Base-by-base conservation (phyloP, 2,797 vertebrate genomes). In the Pipistrellus nathusii region DNA sequence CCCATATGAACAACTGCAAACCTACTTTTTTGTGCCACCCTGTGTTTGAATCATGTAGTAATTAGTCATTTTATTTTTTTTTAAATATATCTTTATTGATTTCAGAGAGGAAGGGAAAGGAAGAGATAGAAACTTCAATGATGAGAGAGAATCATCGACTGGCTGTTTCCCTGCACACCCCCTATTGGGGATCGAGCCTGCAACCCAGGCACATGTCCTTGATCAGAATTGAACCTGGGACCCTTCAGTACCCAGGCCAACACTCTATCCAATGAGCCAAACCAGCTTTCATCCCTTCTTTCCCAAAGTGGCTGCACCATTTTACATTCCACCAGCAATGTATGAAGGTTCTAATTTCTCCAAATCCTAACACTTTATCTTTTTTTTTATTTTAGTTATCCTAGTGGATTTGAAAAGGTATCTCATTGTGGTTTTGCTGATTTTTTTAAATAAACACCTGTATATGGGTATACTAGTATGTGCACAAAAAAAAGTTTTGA, bases 321-420 rank as follows among this genome's bases (percentile, higher is more conserved):
- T 92, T 86, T 66, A 90, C 38, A 68, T 68, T 68, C 68, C 38
- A 91, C 5, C 6, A 91, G 62, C 69, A 91, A 71, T 66, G 27
- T 51, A 48, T 64, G 18, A 91, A 93, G 25, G 87, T 46, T 85
- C 72, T 23, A 68, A 53, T 73, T 87, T 84, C n/a, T 78, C 77
- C 64, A 80, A 21, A 62, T 75, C 48, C 30, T 84, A 69, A 62
- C 27, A 69, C 44, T 46, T 17, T 72, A n/a, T 72, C 44, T 78
- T 83, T 73, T 83, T 73, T 85, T 91, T 81, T 44, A 66, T 83
- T 88, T 93, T 75, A 90, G 48, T 32, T 93, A 80, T 69, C 51
- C 62, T 53, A 35, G 3, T 75, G 17, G 48, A 20, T 84, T 1
- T 73, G 30, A 78, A 90, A 73, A 73, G 15, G 2, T 48, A 84